These are phyloP conservation scores for Diorhabda carinulata DNA, from an alignment of 1,140 invertebrate genomes.

Conservation along the genomic window DNA sequence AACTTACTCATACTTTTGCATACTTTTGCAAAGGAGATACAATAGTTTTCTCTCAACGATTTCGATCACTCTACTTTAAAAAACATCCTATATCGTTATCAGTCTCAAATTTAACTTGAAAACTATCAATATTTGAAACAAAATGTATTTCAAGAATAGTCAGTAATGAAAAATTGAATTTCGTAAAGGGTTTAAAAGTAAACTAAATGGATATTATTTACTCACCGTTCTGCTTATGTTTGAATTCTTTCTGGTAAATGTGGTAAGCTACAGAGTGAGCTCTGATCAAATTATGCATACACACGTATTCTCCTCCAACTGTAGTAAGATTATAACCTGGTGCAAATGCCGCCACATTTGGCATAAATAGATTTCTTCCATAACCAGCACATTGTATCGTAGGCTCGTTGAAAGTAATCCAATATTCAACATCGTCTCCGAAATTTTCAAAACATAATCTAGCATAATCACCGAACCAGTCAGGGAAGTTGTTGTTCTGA, in stretches of 20 bases:
- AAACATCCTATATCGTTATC: too few relatives aligned
- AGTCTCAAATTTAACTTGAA: too few relatives aligned
- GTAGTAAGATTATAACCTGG: slow-evolving; percentile 26
- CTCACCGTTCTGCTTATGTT: slow-evolving; percentile 23
- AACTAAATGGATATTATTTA: slow-evolving; percentile 29
- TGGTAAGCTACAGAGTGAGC: slow-evolving; percentile 49
- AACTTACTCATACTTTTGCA: too few relatives aligned
- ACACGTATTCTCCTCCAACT: slow-evolving; percentile 45
- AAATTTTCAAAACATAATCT: slow-evolving; percentile 20
- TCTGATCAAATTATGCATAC: slow-evolving; percentile 46
- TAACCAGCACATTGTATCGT: slow-evolving; percentile 17
- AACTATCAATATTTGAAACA: too few relatives aligned
- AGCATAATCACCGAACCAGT: slow-evolving; percentile 5
- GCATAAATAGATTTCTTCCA: slow-evolving; percentile 13
- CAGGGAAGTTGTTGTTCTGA: background rate
- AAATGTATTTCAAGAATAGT: too few relatives aligned
- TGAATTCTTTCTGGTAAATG: slow-evolving; percentile 41
- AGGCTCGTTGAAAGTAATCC: slow-evolving; percentile 46
- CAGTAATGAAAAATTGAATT: too few relatives aligned
- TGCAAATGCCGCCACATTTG: background rate
- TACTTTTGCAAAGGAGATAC: too few relatives aligned
- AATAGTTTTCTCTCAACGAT: too few relatives aligned
- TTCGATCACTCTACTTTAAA: too few relatives aligned
- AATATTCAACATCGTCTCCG: slow-evolving; percentile 30
- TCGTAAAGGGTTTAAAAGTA: too few relatives aligned